These are phyloP conservation scores for Mormoops blainvillei DNA, from an alignment of 2,113 vertebrate genomes.

Conservation along the genomic window DNA sequence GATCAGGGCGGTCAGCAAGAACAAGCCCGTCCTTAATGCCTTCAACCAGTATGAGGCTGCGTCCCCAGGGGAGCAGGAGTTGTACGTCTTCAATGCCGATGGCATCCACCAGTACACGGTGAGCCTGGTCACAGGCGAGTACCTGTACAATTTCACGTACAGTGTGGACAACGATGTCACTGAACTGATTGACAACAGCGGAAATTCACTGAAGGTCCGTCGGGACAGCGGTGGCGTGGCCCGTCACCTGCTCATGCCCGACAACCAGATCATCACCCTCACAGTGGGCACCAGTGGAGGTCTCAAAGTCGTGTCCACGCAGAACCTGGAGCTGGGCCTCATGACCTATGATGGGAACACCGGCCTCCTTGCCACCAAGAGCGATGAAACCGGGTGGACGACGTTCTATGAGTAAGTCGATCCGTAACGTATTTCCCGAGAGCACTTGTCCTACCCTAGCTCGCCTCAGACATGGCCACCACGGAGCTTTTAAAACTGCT, in stretches of 20 bases:
- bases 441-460: neutral
- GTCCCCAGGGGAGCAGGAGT: slow-evolving; percentile 94
- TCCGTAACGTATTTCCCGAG: slow-evolving; percentile 59
- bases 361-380: slow-evolving; percentile 95
- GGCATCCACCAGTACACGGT: slow-evolving; percentile 96
- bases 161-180: slow-evolving; percentile 88
- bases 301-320: slow-evolving; percentile 91
- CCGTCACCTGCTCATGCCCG: slow-evolving; percentile 92
- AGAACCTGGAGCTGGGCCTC: slow-evolving; percentile 93
- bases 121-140: slow-evolving; percentile 95
- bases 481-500: neutral
- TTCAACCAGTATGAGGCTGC: slow-evolving; percentile 94
- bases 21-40: slow-evolving; percentile 87
- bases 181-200: slow-evolving; percentile 91
- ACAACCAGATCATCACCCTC: slow-evolving; percentile 95
- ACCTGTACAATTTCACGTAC: slow-evolving; percentile 96
- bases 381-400: slow-evolving; percentile 98
- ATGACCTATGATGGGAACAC: slow-evolving; percentile 95
- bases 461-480: neutral
- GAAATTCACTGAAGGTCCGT: slow-evolving; percentile 93
- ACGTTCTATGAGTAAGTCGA: slow-evolving; percentile 98
- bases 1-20: slow-evolving; percentile 93
- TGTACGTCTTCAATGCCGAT: slow-evolving; percentile 94
- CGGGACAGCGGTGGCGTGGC: slow-evolving; percentile 89
- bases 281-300: slow-evolving; percentile 90